Percentiles rank a stretch among this genome's conserved stretches.
Conservation (phyloP, 2,113 vertebrate species). For the Toxostoma redivivum region DNA sequence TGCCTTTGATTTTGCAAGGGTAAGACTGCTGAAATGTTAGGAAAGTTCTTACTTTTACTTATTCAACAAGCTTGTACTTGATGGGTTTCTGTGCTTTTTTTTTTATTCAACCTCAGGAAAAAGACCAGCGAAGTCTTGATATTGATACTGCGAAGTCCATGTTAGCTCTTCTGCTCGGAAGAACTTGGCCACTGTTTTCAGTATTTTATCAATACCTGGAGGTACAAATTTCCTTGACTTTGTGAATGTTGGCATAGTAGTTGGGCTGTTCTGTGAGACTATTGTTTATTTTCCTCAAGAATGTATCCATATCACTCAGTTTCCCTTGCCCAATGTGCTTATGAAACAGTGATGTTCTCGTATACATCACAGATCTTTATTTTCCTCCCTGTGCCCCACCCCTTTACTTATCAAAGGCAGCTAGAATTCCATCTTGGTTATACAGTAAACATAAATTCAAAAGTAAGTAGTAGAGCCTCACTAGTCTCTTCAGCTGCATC, state of each 20-base stretch:
- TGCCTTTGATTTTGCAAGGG: constrained; percentile 96
- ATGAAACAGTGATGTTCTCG: not conserved
- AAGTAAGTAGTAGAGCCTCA: not conserved
- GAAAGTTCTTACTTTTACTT: not conserved
- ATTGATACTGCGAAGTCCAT: constrained; percentile 96
- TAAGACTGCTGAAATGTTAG: constrained; percentile 65
- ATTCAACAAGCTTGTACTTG: not conserved
- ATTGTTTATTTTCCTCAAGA: not conserved
- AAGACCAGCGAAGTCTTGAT: constrained; percentile 94
- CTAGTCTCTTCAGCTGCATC: not conserved
- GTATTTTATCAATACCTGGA: constrained; percentile 94
- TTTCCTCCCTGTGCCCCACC: not conserved
- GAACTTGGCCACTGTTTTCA: constrained; percentile 93
- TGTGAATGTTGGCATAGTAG: not conserved
- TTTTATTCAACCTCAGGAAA: constrained; percentile 77
- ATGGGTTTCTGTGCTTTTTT: not conserved
- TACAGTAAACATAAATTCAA: not conserved
- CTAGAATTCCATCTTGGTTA: not conserved
- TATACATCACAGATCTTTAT: not conserved
- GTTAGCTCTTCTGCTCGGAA: constrained; percentile 89
- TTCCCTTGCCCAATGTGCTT: not conserved
- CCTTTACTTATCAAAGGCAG: not conserved
- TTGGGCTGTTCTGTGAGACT: not conserved
- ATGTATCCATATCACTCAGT: not conserved
- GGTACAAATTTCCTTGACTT: constrained; percentile 71